A percentile compares a stretch with the other conserved stretches of the same genome.
These are phyloP conservation scores for Neoscelio sp. DNA, from an alignment of 2,888 invertebrate species.

Conservation along the genomic window DNA sequence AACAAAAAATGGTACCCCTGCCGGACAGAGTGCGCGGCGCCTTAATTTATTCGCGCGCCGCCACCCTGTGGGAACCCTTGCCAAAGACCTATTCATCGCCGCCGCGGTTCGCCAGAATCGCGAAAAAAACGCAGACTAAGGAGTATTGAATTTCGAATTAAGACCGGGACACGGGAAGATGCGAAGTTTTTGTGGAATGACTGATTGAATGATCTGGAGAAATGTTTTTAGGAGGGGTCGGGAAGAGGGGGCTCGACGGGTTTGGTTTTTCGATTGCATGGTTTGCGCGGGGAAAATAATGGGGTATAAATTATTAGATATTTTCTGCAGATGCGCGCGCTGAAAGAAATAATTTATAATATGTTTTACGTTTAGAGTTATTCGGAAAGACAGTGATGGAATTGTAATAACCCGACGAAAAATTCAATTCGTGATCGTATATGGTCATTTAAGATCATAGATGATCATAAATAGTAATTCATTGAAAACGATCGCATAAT, in stretches of 20 bases:
- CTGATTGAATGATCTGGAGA: constrained; percentile 52
- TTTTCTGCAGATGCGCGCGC: too few species aligned
- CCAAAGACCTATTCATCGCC: constrained; percentile 52
- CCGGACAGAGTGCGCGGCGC: constrained; percentile 56
- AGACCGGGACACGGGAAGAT: constrained; percentile 27
- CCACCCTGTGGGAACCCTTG: constrained; percentile 67
- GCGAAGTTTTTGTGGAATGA: constrained; percentile 45
- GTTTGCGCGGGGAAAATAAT: too few species aligned
- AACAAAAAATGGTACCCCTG: constrained; percentile 61
- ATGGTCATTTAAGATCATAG: too few species aligned
- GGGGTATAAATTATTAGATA: too few species aligned
- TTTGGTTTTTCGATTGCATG: too few species aligned
- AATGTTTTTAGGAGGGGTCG: constrained; percentile 37
- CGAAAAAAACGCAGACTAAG: constrained; percentile 50
- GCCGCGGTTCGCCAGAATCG: constrained; percentile 57
- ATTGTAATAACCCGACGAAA: too few species aligned
- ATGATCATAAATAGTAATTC: too few species aligned
- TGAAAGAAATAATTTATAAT: too few species aligned
- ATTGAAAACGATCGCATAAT: too few species aligned
- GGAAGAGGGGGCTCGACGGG: constrained; percentile 26
- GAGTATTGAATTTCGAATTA: constrained; percentile 62
- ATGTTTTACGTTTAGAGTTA: too few species aligned
- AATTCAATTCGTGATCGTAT: too few species aligned
- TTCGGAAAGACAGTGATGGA: too few species aligned
- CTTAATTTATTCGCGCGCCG: constrained; percentile 67